Conservation (phyloP, 2,888 invertebrate genomes). For the Bellardia pandia region DNA sequence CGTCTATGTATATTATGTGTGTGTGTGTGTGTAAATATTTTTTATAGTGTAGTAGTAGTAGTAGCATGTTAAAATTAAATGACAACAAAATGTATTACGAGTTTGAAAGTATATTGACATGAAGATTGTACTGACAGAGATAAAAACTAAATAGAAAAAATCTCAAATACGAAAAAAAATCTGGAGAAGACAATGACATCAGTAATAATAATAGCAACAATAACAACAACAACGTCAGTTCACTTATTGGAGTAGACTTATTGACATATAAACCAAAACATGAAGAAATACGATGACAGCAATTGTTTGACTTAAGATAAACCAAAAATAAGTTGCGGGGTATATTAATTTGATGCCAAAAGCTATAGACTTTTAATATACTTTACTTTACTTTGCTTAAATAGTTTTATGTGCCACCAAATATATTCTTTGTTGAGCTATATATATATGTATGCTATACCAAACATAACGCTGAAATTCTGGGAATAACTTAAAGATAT, state of each 20-base stretch:
- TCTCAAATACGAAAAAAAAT: constrained; percentile 10
- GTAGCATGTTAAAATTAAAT: constrained; percentile 58
- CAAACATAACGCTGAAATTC: no score
- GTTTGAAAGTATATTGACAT: constrained; percentile 70
- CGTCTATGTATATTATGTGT: constrained; percentile 27
- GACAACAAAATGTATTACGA: constrained; percentile 66
- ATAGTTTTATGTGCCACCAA: no score
- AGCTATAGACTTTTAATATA: neutral
- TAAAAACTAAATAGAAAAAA: constrained; percentile 37
- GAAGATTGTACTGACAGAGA: constrained; percentile 53
- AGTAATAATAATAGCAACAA: constrained; percentile 34
- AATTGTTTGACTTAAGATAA: constrained; percentile 51
- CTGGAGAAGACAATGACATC: constrained; percentile 60
- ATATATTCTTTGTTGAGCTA: no score
- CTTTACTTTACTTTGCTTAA: neutral
- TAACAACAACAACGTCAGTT: constrained; percentile 44
- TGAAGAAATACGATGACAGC: neutral
- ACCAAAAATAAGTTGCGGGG: neutral
- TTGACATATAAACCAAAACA: constrained; percentile 64
- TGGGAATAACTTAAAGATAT: no score
- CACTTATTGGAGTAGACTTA: constrained; percentile 57
- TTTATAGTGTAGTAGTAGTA: neutral
- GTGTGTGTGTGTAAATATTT: neutral
- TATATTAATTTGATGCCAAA: constrained; percentile 15
- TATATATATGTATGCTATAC: no score